A percentile compares a stretch with the other conserved stretches of the same genome.
phyloP scores from a whole-genome alignment of 2,797 vertebrate genomes.

The Vultur gryphus region DNA sequence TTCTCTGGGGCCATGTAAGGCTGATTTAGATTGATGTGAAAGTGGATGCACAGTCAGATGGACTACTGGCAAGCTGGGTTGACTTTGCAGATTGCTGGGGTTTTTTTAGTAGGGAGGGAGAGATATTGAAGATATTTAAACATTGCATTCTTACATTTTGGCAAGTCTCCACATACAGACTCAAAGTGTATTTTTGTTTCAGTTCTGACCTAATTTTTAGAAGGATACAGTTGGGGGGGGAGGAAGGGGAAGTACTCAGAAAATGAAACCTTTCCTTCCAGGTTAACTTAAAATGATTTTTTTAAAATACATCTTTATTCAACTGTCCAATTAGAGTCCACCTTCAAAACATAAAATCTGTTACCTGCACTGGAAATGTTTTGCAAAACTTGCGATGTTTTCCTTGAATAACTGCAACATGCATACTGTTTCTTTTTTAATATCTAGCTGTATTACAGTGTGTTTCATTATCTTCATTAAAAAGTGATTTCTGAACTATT shows the following conservation, averaged over 20 bases:
- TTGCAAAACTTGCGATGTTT: background rate
- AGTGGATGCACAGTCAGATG: background rate
- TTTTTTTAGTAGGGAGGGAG: background rate
- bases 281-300: background rate
- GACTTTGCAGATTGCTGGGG: background rate
- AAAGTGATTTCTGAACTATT: background rate
- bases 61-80: background rate
- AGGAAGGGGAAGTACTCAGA: background rate
- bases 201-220: background rate
- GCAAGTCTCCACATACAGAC: background rate
- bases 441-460: background rate
- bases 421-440: background rate
- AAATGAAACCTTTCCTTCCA: background rate
- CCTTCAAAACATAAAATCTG: background rate
- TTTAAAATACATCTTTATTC: background rate
- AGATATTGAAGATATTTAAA: background rate
- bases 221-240: background rate
- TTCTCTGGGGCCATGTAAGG: background rate
- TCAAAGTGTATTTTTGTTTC: background rate
- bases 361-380: background rate
- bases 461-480: background rate
- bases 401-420: background rate
- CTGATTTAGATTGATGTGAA: background rate
- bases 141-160: background rate
- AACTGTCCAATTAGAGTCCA: background rate